Conservation (phyloP, 2,113 vertebrate genomes). For the Odontophorus gujanensis region DNA sequence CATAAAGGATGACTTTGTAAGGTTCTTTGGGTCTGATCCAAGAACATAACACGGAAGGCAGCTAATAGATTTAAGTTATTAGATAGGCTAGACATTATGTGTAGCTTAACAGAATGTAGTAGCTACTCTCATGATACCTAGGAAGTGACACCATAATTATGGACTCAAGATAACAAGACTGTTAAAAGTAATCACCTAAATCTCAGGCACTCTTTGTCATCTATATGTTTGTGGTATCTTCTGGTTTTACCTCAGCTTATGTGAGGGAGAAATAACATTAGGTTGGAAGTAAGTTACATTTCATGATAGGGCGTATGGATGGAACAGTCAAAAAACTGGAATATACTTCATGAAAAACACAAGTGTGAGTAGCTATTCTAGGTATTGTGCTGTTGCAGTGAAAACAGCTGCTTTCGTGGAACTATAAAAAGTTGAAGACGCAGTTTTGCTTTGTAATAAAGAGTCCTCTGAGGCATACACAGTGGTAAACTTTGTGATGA, state of each 20-base stretch:
- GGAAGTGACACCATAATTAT: not conserved
- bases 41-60: not conserved
- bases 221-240: not conserved
- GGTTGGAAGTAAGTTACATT: not conserved
- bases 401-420: not conserved
- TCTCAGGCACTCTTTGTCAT: not conserved
- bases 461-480: not conserved
- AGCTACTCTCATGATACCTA: not conserved
- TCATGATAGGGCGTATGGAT: not conserved
- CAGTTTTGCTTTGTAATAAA: not conserved
- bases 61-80: not conserved
- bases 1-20: not conserved
- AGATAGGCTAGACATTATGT: not conserved
- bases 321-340: not conserved
- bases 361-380: not conserved
- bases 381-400: not conserved
- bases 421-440: not conserved
- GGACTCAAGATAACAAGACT: not conserved
- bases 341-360: not conserved
- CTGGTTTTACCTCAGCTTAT: not conserved
- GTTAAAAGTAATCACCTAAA: not conserved
- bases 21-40: not conserved
- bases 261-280: not conserved
- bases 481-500: not conserved
- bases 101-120: not conserved